Evolutionary conservation across 2,888 invertebrate species (phyloP).

Genomic region (Tetropium fuscum): DNA sequence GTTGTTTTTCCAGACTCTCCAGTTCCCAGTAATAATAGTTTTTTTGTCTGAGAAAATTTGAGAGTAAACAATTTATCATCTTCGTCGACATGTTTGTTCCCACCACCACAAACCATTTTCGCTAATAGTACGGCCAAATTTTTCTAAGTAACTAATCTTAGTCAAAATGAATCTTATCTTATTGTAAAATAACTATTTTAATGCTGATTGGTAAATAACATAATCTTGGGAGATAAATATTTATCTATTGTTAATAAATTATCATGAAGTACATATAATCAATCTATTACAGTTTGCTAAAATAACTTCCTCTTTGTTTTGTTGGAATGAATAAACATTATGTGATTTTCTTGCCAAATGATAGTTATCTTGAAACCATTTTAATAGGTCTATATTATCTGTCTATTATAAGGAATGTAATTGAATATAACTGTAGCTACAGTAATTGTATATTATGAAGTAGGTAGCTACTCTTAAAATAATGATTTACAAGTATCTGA

Average conservation of each 20-base stretch:
- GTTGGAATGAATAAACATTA: too few relatives aligned
- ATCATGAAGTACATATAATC: neutral
- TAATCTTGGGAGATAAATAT: slow-evolving; percentile 9
- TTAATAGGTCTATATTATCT: too few relatives aligned
- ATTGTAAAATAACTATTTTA: slow-evolving; percentile 16
- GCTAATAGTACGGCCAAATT: neutral
- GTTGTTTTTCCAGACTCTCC: slow-evolving; percentile 90
- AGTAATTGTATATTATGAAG: too few relatives aligned
- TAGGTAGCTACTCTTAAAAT: too few relatives aligned
- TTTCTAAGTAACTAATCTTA: neutral
- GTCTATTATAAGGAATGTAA: too few relatives aligned
- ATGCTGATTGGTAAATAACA: slow-evolving; percentile 22
- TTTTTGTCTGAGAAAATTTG: slow-evolving; percentile 64
- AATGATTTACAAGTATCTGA: too few relatives aligned
- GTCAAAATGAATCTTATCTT: slow-evolving; percentile 14
- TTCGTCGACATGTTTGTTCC: slow-evolving; percentile 33
- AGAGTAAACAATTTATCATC: slow-evolving; percentile 47
- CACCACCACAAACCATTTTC: slow-evolving; percentile 38
- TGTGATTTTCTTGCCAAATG: too few relatives aligned
- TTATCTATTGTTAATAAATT: slow-evolving; percentile 10
- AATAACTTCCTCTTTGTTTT: too few relatives aligned
- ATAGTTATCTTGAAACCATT: too few relatives aligned
- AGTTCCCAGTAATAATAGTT: slow-evolving; percentile 75
- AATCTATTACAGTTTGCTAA: too few relatives aligned
- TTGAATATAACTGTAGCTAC: too few relatives aligned